Base-by-base conservation (phyloP, 2,888 invertebrate genomes). In the Eulithis testata region DNA sequence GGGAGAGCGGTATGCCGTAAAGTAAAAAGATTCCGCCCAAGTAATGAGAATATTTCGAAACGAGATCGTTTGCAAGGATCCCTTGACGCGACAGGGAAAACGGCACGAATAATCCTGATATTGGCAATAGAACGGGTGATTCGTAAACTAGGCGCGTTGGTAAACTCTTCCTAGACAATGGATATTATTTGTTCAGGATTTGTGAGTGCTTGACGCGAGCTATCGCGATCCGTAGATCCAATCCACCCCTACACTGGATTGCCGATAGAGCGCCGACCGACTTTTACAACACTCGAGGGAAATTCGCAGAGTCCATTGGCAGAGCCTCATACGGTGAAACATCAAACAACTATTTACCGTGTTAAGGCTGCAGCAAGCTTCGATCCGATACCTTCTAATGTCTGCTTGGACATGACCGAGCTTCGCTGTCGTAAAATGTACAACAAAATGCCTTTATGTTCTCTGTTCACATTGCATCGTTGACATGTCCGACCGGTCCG, bases 271-370 rank as follows among this genome's bases (percentile, higher is more conserved):
- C 82, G 83, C 80, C 81, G 83, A 80, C 84, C 82, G 84, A 85
- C 85, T 80, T 86, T 88, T 90, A 92, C 83, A 82, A 80, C 85
- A 85, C 92, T 87, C 91, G 56, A 66, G 91, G 92, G 92, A 92
- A 91, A 91, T 92, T 83, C 84, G 74, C 79, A 85, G 87, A 90
- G 88, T 88, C 87, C 78, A 74, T 79, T 76, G 79, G 81, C 86
- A 85, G 86, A 86, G 82, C 74, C 76, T 77, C 81, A 80, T 76
- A 76, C 71, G 70, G 74, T 70, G 78, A 77, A 80, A 83, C 84
- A 83, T 84, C 83, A 83, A 84, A 84, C 81, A 82, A 82, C 83
- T 83, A 83, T 85, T 83, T 82, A 74, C 74, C 60, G 72, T 78
- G 79, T 81, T 81, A 79, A 78, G 81, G 73, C 73, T 78, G 76